Conservation (phyloP, 2,797 vertebrate genomes). For the Taenioides sp. region DNA sequence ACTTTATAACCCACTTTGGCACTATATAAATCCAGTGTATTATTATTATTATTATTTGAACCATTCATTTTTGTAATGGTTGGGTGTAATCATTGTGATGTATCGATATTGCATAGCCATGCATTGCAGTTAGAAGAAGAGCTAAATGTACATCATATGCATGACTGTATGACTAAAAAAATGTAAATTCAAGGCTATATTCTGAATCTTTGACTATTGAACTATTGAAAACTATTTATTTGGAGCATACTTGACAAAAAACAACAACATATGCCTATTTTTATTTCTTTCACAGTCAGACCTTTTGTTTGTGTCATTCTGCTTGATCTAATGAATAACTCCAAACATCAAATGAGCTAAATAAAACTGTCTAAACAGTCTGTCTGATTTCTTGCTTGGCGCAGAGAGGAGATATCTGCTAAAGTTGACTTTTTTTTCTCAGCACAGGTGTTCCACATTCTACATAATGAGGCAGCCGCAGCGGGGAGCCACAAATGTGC, state of each 20-base stretch:
- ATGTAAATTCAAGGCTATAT: neutral
- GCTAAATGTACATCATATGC: neutral
- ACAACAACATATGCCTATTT: neutral
- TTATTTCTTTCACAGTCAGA: neutral
- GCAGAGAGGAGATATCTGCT: conserved; percentile 30
- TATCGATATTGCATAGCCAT: too few relatives aligned
- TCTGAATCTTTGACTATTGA: neutral
- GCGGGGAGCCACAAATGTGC: conserved; percentile 52
- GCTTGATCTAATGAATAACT: neutral
- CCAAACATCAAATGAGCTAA: neutral
- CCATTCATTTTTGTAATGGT: too few relatives aligned
- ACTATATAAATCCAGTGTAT: too few relatives aligned
- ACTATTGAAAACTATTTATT: neutral
- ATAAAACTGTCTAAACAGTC: conserved; percentile 20
- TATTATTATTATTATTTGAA: too few relatives aligned
- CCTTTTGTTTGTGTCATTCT: conserved; percentile 15
- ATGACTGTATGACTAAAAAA: neutral
- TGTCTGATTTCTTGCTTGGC: conserved; percentile 28
- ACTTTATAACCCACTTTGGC: too few relatives aligned
- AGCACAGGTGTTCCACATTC: conserved; percentile 63
- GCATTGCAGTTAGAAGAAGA: neutral
- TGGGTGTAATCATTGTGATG: too few relatives aligned
- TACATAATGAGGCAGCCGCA: conserved; percentile 57
- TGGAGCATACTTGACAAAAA: neutral
- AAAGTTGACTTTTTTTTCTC: conserved; percentile 28